Evolutionary conservation across 2,888 invertebrate genomes (phyloP).

Genomic region (Geotrupes spiniger): DNA sequence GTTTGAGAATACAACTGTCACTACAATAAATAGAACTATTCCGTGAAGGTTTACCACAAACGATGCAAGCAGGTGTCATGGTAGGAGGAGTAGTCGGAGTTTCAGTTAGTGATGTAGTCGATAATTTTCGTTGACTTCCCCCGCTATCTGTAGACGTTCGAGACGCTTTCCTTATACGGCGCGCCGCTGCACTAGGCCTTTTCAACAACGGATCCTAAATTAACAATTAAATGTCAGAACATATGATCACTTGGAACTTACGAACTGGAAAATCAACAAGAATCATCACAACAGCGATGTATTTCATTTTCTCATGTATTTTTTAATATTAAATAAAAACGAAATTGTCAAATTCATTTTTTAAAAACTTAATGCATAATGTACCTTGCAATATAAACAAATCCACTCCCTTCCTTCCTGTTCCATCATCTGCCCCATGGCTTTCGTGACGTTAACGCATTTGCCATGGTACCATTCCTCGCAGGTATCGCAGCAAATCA

Average conservation of each 20-base stretch:
- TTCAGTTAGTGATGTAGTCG: slow-evolving; percentile 13
- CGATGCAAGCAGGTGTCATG: slow-evolving; percentile 58
- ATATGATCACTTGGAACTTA: too few species aligned
- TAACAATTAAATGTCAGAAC: slow-evolving; percentile 8
- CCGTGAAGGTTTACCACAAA: slow-evolving; percentile 73
- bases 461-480: slow-evolving; percentile 99
- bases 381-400: slow-evolving; percentile 79
- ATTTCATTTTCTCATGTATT: too few species aligned
- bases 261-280: too few species aligned
- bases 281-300: too few species aligned
- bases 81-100: slow-evolving; percentile 6
- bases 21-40: slow-evolving; percentile 87
- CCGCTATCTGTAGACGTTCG: slow-evolving; percentile 42
- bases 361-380: background rate
- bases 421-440: slow-evolving; percentile 91
- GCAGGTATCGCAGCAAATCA: slow-evolving; percentile 96
- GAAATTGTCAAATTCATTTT: too few species aligned
- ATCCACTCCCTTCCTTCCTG: slow-evolving; percentile 84
- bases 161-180: slow-evolving; percentile 47
- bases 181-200: slow-evolving; percentile 46
- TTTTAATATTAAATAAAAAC: too few species aligned
- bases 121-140: slow-evolving; percentile 28
- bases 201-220: slow-evolving; percentile 40
- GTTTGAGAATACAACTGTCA: slow-evolving; percentile 80
- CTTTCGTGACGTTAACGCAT: slow-evolving; percentile 90